These are phyloP conservation scores for Channa striata DNA, from an alignment of 2,797 vertebrate genomes.

Conservation along the genomic window DNA sequence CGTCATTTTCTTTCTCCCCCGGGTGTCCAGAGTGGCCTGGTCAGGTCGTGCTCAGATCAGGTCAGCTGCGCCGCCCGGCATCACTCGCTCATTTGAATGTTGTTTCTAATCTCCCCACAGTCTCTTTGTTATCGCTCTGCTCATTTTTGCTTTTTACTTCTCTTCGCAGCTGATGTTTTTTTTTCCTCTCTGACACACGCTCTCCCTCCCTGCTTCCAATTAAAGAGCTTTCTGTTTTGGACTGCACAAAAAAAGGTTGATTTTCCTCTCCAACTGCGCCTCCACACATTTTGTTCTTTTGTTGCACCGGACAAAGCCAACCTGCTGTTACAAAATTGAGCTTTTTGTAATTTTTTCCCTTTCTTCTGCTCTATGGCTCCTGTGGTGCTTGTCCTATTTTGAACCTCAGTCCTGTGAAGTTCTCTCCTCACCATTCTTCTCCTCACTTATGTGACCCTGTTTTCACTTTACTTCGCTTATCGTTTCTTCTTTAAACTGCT, in stretches of 20 bases:
- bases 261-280: constrained; percentile 53
- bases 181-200: constrained; percentile 19
- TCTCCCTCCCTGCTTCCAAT: constrained; percentile 34
- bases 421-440: constrained; percentile 28
- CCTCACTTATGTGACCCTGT: constrained; percentile 31
- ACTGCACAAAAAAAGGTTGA: constrained; percentile 44
- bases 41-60: constrained; percentile 53
- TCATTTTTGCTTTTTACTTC: constrained; percentile 10
- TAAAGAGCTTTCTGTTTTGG: constrained; percentile 54
- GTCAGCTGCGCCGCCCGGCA: constrained; percentile 47
- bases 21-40: constrained; percentile 41
- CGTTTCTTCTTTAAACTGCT: constrained; percentile 6
- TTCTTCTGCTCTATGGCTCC: constrained; percentile 35
- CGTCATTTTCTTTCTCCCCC: constrained; percentile 45
- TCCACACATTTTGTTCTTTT: constrained; percentile 69
- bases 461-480: constrained; percentile 32
- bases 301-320: constrained; percentile 63
- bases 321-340: constrained; percentile 63
- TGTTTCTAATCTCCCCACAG: constrained; percentile 7
- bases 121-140: constrained; percentile 8
- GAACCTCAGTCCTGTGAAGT: constrained; percentile 54
- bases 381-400: constrained; percentile 55
- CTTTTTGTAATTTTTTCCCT: constrained; percentile 50
- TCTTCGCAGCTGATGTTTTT: constrained; percentile 36
- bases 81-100: constrained; percentile 29